A percentile compares a stretch with the other conserved stretches of the same genome.
phyloP scores from a whole-genome alignment of 2,797 vertebrate species.

The Notolepis coatsorum region DNA sequence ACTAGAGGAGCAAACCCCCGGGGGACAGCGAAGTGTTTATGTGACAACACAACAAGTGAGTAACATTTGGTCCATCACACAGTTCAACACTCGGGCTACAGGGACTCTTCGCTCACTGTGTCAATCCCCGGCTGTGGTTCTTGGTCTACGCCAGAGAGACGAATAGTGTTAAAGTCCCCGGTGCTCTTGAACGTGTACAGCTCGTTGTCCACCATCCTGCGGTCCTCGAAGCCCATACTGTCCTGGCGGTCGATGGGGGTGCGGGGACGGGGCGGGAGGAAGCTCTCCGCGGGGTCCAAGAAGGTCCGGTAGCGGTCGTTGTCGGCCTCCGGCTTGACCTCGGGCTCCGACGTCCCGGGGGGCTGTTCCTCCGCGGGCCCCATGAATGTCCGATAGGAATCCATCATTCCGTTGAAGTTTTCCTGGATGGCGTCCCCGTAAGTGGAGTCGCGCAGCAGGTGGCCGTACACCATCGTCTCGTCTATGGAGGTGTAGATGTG shows the following conservation, averaged over 20 bases:
- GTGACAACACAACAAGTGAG: neutral
- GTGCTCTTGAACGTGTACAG: constrained; percentile 85
- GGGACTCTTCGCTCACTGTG: constrained; percentile 39
- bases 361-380: constrained; percentile 74
- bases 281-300: constrained; percentile 77
- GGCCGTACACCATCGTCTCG: constrained; percentile 87
- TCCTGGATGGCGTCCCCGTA: constrained; percentile 47
- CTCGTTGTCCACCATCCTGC: constrained; percentile 83
- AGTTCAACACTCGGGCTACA: constrained; percentile 37
- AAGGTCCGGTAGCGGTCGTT: constrained; percentile 83
- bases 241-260: constrained; percentile 73
- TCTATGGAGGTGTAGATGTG: constrained; percentile 93
- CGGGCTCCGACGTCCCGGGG: constrained; percentile 57
- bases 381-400: constrained; percentile 87
- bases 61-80: constrained; percentile 14
- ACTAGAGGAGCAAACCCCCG: constrained; percentile 10
- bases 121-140: constrained; percentile 33
- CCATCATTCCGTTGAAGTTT: constrained; percentile 69
- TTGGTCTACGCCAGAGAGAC: constrained; percentile 54
- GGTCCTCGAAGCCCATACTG: constrained; percentile 80
- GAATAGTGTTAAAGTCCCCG: constrained; percentile 70
- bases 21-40: neutral
- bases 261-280: constrained; percentile 83
- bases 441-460: constrained; percentile 78
- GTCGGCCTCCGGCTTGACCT: constrained; percentile 61